These are phyloP conservation scores for Drosophila suzukii DNA, from an alignment of 1,140 invertebrate genomes.

Conservation along the genomic window DNA sequence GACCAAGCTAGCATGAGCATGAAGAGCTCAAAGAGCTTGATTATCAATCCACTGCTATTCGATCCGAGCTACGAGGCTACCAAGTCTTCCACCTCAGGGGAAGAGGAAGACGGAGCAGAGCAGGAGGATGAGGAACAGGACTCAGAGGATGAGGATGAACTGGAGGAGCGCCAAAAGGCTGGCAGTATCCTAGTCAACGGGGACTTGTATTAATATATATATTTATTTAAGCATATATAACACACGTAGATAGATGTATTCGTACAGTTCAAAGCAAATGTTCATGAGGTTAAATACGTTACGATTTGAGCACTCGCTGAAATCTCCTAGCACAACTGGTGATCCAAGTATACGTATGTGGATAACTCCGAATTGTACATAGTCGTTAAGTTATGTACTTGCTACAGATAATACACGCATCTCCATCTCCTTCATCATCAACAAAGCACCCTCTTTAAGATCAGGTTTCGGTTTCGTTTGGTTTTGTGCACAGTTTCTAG, in stretches of 20 bases:
- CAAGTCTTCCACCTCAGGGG: neutral
- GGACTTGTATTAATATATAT: slow-evolving; percentile 26
- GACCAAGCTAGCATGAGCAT: neutral
- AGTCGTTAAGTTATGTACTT: slow-evolving; percentile 45
- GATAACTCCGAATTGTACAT: slow-evolving; percentile 25
- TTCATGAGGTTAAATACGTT: slow-evolving; percentile 57
- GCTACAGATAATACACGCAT: slow-evolving; percentile 42
- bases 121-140: neutral
- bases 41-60: neutral
- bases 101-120: neutral
- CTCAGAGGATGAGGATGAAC: neutral
- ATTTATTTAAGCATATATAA: slow-evolving; percentile 53
- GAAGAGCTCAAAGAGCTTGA: neutral
- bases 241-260: slow-evolving; percentile 51
- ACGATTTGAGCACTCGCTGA: slow-evolving; percentile 55
- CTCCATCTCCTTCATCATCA: slow-evolving; percentile 2
- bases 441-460: slow-evolving; percentile 31
- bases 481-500: slow-evolving; percentile 70
- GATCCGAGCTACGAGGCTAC: neutral
- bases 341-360: slow-evolving; percentile 34
- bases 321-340: slow-evolving; percentile 32
- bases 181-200: neutral
- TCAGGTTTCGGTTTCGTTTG: slow-evolving; percentile 50
- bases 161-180: slow-evolving; percentile 1
- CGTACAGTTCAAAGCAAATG: slow-evolving; percentile 57